Evolutionary conservation across 2,113 vertebrate genomes (phyloP).

Genomic region (Silurus glanis): DNA sequence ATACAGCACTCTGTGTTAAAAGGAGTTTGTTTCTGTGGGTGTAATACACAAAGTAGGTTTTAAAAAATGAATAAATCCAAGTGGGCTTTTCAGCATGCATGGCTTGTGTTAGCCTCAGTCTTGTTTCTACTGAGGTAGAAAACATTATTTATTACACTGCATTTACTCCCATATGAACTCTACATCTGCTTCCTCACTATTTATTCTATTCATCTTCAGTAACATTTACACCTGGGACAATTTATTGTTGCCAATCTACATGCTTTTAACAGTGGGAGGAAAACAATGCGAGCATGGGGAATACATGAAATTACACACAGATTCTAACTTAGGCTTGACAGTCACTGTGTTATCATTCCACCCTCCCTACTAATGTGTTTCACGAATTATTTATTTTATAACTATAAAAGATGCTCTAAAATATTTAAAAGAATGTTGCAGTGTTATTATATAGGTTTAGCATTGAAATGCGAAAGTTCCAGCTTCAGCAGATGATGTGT

Average conservation of each 20-base stretch:
- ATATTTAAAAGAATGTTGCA: too few relatives aligned
- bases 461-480: neutral
- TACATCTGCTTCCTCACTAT: constrained; percentile 56
- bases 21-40: neutral
- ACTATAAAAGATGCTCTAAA: too few relatives aligned
- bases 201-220: neutral
- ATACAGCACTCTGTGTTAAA: neutral
- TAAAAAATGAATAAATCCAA: neutral
- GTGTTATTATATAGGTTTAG: neutral
- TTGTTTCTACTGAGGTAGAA: constrained; percentile 61
- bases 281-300: neutral
- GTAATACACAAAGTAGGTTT: neutral
- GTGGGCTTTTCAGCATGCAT: constrained; percentile 34
- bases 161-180: constrained; percentile 65
- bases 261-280: neutral
- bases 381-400: neutral
- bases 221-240: neutral
- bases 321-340: neutral
- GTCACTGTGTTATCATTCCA: neutral
- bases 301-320: neutral
- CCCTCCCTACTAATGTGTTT: neutral
- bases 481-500: neutral
- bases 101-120: constrained; percentile 43
- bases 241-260: neutral
- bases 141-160: constrained; percentile 60